Percentiles rank a stretch among this genome's conserved stretches.
These are phyloP conservation scores for Pardosa pseudoannulata DNA, from an alignment of 2,888 invertebrate species.

Conservation along the genomic window DNA sequence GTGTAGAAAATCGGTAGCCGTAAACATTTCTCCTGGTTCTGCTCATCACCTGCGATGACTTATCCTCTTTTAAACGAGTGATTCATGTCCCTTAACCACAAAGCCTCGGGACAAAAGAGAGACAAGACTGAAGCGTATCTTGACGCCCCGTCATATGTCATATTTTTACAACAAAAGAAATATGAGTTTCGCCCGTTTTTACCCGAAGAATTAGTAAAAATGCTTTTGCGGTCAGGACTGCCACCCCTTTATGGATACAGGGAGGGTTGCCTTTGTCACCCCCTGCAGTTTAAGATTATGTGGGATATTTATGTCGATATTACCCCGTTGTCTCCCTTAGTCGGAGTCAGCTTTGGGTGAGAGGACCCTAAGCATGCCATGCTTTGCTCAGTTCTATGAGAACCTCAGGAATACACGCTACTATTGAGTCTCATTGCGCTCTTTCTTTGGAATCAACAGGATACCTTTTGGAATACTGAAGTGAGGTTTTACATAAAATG, in stretches of 20 bases:
- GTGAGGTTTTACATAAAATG: too few species aligned
- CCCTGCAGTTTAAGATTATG: slow-evolving; percentile 37
- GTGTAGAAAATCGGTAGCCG: slow-evolving; percentile 46
- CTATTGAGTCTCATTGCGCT: neutral
- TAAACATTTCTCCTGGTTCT: slow-evolving; percentile 9
- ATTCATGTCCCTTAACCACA: slow-evolving; percentile 51
- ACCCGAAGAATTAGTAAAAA: slow-evolving; percentile 30
- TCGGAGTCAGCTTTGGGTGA: neutral
- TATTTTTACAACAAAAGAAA: slow-evolving; percentile 27
- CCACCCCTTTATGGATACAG: slow-evolving; percentile 30
- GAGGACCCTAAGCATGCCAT: neutral
- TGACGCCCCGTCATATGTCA: slow-evolving; percentile 42
- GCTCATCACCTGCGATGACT: slow-evolving; percentile 49
- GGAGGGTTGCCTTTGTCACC: slow-evolving; percentile 29
- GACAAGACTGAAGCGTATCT: neutral
- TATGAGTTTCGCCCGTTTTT: slow-evolving; percentile 34
- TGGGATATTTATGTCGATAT: slow-evolving; percentile 46
- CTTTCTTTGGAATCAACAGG: neutral
- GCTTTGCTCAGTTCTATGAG: neutral
- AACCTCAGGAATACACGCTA: neutral
- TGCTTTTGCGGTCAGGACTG: slow-evolving; percentile 11
- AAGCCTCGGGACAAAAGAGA: slow-evolving; percentile 2
- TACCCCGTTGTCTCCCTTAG: slow-evolving; percentile 62
- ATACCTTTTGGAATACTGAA: neutral
- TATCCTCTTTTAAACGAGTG: slow-evolving; percentile 37